Base-by-base conservation (phyloP, 2,797 vertebrate species). In the Dendrocincla fuliginosa region DNA sequence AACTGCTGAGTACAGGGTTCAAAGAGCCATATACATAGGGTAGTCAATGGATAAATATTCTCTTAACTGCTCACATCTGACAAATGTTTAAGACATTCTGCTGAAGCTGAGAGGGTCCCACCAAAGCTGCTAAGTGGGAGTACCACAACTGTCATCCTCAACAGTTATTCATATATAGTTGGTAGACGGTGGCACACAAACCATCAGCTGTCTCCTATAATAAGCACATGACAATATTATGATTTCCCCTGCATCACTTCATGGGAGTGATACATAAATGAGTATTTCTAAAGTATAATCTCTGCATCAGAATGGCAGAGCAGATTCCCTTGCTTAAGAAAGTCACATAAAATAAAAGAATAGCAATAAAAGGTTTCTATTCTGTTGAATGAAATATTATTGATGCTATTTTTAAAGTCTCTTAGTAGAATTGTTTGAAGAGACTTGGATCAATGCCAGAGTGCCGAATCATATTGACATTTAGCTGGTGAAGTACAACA, bases 61-160 rank as follows among this genome's bases (percentile, higher is more conserved):
- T 74, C 32, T 42, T 47, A 95, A 84, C 24, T 53, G n/a, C 14
- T 85, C 71, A 80, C 2, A 56, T 33, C 11, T 85, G 52, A 74
- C 18, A 5, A 77, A n/a, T 28, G 46, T 46, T 64, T 56, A 87
- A 91, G 44, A 47, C 33, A 70, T 30, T 67, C 39, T 90, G 47
- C 32, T 93, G 52, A 56, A 80, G 44, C 64, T 59, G 56, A 73
- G 73, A 82, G 49, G 30, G 78, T 67, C 76, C 64, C n/a, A 87
- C 28, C 35, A 88, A 95, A 94, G 44, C 83, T 95, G 90, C 52
- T 90, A 90, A 83, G 93, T 94, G 83, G 85, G 92, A 88, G 95
- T 88, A 91, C 41, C 63, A 70, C 32, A 93, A 56, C 68, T 95
- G 92, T 91, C 60, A 88, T 59, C 37, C 52, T 77, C 55, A 89